Percentiles rank a stretch among this genome's conserved stretches.
These are phyloP conservation scores for Danio tinwini DNA, from an alignment of 2,797 vertebrate species.

Conservation along the genomic window DNA sequence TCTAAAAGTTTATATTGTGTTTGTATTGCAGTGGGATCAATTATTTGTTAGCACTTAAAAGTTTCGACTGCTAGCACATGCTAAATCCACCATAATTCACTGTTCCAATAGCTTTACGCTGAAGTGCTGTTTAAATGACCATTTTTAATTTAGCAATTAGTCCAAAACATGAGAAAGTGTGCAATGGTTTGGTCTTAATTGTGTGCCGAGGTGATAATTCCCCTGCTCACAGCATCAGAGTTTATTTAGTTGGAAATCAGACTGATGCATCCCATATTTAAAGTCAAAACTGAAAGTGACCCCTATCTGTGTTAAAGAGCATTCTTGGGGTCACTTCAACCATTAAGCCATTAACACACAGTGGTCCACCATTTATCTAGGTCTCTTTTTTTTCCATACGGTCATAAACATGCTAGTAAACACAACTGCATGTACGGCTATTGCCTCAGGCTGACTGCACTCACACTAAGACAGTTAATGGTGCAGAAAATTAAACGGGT, in stretches of 20 bases:
- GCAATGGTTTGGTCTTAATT: background rate
- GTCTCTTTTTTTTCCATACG: constrained; percentile 45
- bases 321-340: constrained; percentile 71
- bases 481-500: constrained; percentile 80
- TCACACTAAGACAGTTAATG: constrained; percentile 76
- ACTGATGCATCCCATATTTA: constrained; percentile 63
- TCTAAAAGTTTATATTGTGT: constrained; percentile 48
- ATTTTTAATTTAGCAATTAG: constrained; percentile 2
- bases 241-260: constrained; percentile 18
- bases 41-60: background rate
- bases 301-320: constrained; percentile 73
- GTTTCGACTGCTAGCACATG: background rate
- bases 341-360: constrained; percentile 77
- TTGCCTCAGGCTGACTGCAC: constrained; percentile 70
- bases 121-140: background rate
- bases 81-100: background rate
- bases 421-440: constrained; percentile 67
- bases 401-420: constrained; percentile 79
- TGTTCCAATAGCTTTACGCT: background rate
- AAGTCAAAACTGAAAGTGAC: constrained; percentile 71
- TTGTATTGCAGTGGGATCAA: constrained; percentile 4
- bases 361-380: constrained; percentile 68
- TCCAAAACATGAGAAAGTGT: background rate
- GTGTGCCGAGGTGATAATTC: background rate
- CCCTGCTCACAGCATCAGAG: constrained; percentile 55